A percentile compares a stretch with the other conserved stretches of the same genome.
Evolutionary conservation across 2,113 vertebrate genomes (phyloP).

Genomic region (Salvator merianae): DNA sequence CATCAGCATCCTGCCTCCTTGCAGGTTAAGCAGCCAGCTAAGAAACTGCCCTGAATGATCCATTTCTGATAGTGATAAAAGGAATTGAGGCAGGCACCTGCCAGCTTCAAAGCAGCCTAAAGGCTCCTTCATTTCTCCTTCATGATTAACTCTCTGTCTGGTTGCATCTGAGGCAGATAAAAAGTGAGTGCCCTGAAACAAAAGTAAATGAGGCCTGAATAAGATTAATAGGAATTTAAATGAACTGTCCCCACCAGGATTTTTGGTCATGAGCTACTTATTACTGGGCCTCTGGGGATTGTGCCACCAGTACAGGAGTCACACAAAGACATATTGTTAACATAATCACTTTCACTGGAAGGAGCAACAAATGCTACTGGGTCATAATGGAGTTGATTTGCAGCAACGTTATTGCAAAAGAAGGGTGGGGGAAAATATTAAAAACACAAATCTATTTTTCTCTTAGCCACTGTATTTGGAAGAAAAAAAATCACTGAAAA

Average conservation of each 20-base stretch:
- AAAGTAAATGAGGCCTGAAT: constrained; percentile 67
- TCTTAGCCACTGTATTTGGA: not conserved
- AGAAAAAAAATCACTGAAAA: not conserved
- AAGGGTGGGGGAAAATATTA: not conserved
- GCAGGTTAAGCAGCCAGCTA: not conserved
- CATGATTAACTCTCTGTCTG: constrained; percentile 35
- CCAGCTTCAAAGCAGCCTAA: constrained; percentile 22
- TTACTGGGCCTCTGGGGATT: constrained; percentile 43
- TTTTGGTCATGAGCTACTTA: constrained; percentile 65
- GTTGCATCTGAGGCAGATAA: constrained; percentile 27
- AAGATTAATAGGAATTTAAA: constrained; percentile 71
- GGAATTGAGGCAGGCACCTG: constrained; percentile 33
- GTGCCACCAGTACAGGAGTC: constrained; percentile 42
- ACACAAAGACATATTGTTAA: constrained; percentile 56
- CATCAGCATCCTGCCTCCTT: constrained; percentile 17
- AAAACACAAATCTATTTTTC: not conserved
- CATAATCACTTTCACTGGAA: not conserved
- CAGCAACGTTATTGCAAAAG: rapidly evolving
- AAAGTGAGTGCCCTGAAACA: constrained; percentile 36
- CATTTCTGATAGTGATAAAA: not conserved
- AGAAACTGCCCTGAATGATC: constrained; percentile 28
- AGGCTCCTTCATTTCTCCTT: constrained; percentile 19
- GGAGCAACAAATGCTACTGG: not conserved
- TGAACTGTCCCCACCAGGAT: constrained; percentile 66
- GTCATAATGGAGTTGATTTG: not conserved